These are phyloP conservation scores for Eurystomus glaucurus DNA, from an alignment of 2,797 vertebrate genomes.

Conservation along the genomic window DNA sequence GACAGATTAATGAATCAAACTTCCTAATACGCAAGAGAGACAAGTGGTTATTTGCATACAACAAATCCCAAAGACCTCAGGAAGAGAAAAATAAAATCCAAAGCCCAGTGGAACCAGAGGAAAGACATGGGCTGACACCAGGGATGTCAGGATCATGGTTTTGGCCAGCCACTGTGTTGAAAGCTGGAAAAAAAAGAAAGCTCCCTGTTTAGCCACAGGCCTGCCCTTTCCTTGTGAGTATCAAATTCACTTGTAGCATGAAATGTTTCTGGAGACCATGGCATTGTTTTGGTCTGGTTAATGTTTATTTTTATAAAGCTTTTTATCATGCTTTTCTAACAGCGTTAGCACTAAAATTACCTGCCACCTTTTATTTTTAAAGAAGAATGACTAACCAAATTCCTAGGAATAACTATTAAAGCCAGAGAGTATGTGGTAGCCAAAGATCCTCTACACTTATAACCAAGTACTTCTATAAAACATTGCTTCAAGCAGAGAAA, in stretches of 20 bases:
- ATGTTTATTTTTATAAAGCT: constrained; percentile 4
- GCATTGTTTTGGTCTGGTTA: constrained; percentile 29
- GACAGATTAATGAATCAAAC: neutral
- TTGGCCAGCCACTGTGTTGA: neutral
- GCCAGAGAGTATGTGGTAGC: neutral
- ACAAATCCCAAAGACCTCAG: neutral
- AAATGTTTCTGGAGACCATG: neutral
- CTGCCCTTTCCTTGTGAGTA: neutral
- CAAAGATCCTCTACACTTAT: neutral
- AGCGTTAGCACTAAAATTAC: neutral
- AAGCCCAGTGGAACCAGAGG: neutral
- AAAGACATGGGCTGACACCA: neutral
- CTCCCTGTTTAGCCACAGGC: neutral
- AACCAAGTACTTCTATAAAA: constrained; percentile 16
- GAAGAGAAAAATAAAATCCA: neutral
- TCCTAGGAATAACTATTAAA: constrained; percentile 25
- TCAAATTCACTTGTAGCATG: neutral
- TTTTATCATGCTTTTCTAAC: constrained; percentile 15
- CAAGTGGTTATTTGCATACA: neutral
- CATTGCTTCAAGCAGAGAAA: constrained; percentile 16
- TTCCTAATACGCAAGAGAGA: neutral
- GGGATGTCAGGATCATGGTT: neutral
- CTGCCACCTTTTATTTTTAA: constrained; percentile 37
- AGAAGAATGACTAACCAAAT: neutral
- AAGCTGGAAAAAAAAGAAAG: neutral